A percentile compares a stretch with the other conserved stretches of the same genome.
Evolutionary conservation across 2,113 vertebrate species (phyloP).

Genomic region (Lepus timidus): DNA sequence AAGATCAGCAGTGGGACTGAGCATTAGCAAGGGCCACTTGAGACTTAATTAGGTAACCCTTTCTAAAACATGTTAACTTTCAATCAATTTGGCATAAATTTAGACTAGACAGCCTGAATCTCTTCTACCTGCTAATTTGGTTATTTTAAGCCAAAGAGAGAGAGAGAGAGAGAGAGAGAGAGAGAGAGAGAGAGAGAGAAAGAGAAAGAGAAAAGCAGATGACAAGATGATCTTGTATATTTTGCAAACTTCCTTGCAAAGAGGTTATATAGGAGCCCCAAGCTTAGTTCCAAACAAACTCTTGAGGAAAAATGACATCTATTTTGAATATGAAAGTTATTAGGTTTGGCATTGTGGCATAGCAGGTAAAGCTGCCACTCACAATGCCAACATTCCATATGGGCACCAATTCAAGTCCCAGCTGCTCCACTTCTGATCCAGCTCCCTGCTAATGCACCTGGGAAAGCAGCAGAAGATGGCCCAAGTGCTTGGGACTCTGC

Average conservation of each 20-base stretch:
- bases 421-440: too few species aligned
- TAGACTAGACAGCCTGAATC: constrained; percentile 61
- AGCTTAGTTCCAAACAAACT: constrained; percentile 49
- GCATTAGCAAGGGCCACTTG: constrained; percentile 36
- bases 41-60: constrained; percentile 66
- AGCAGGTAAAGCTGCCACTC: too few species aligned
- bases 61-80: constrained; percentile 50
- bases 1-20: constrained; percentile 10
- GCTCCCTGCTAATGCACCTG: too few species aligned
- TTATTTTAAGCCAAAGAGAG: constrained; percentile 56
- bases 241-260: constrained; percentile 61
- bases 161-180: neutral
- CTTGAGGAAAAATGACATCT: neutral
- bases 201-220: too few species aligned
- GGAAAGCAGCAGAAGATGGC: too few species aligned
- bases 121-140: constrained; percentile 60
- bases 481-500: too few species aligned
- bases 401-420: too few species aligned
- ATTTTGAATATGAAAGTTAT: constrained; percentile 21
- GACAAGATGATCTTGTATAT: constrained; percentile 18
- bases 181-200: neutral
- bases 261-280: constrained; percentile 4
- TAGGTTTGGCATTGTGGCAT: too few species aligned
- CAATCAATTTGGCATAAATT: constrained; percentile 51
- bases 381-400: too few species aligned